Percentiles rank a stretch among this genome's conserved stretches.
These are phyloP conservation scores for Heliconius aoede DNA, from an alignment of 2,888 invertebrate species.

Conservation along the genomic window DNA sequence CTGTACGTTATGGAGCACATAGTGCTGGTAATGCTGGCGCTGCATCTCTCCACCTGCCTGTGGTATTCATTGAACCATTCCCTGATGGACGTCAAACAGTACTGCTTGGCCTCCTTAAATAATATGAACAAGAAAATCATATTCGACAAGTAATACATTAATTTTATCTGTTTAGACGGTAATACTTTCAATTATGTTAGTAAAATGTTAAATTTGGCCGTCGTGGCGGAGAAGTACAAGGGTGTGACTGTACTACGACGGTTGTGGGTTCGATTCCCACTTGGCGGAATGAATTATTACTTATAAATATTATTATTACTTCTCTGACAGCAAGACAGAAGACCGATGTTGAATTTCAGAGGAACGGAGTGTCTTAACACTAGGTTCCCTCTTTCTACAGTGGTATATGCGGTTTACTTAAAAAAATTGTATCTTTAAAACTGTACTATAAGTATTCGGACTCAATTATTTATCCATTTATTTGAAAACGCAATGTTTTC, in stretches of 20 bases:
- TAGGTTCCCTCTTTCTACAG: too few relatives aligned
- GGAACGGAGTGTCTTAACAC: too few relatives aligned
- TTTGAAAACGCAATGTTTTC: background rate
- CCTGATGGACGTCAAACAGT: conserved; percentile 41
- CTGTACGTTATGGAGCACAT: conserved; percentile 66
- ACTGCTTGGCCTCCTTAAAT: conserved; percentile 60
- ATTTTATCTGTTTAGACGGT: background rate
- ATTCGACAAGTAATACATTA: conserved; percentile 59
- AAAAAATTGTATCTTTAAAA: too few relatives aligned
- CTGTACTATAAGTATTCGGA: too few relatives aligned
- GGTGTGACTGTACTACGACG: too few relatives aligned
- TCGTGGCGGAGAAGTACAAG: too few relatives aligned
- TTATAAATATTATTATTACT: too few relatives aligned
- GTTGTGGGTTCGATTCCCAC: too few relatives aligned
- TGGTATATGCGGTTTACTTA: too few relatives aligned
- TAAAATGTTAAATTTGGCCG: background rate
- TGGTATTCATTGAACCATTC: conserved; percentile 62
- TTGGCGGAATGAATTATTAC: too few relatives aligned
- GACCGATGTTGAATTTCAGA: too few relatives aligned
- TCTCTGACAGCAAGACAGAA: too few relatives aligned
- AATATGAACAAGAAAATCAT: conserved; percentile 59
- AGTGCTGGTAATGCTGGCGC: conserved; percentile 53
- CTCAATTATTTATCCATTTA: background rate
- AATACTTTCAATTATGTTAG: background rate
- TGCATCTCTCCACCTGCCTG: conserved; percentile 66